phyloP scores from a whole-genome alignment of 2,888 invertebrate species.

The Stegophylla sp. region DNA sequence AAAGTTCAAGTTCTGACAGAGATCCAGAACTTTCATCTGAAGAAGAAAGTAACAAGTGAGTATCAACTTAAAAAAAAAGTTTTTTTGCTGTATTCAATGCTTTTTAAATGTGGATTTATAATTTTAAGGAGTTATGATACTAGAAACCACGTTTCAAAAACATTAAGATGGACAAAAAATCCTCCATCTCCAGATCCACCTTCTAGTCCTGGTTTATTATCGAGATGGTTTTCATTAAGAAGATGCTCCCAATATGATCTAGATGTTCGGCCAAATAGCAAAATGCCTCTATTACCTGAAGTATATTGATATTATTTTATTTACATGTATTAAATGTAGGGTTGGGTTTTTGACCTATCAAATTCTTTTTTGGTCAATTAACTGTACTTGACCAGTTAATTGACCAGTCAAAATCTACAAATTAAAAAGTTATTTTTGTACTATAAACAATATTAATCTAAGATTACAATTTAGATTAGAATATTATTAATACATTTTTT shows the following conservation, averaged over 20 bases:
- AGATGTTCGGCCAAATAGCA: slow-evolving; percentile 67
- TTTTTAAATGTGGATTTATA: slow-evolving; percentile 6
- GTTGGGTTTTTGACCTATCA: too few species aligned
- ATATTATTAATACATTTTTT: too few species aligned
- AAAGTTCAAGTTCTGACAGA: slow-evolving; percentile 65
- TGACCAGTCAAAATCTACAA: too few species aligned
- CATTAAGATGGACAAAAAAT: slow-evolving; percentile 60
- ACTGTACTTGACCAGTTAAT: too few species aligned
- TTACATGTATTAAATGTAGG: too few species aligned
- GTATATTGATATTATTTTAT: slow-evolving; percentile 69
- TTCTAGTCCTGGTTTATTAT: slow-evolving; percentile 73
- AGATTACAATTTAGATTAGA: too few species aligned
- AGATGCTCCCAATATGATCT: slow-evolving; percentile 85
- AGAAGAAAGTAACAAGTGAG: slow-evolving; percentile 71
- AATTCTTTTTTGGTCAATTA: too few species aligned
- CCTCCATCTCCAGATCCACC: slow-evolving; percentile 68
- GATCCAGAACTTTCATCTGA: slow-evolving; percentile 72
- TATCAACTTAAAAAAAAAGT: not conserved
- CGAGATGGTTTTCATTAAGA: slow-evolving; percentile 88
- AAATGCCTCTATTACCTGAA: slow-evolving; percentile 85
- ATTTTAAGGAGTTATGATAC: slow-evolving; percentile 61
- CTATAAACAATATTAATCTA: too few species aligned
- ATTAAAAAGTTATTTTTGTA: too few species aligned
- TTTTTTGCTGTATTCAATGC: slow-evolving; percentile 1
- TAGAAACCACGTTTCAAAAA: slow-evolving; percentile 60